Evolutionary conservation across 2,888 invertebrate genomes (phyloP).

Genomic region (Rhingia rostrata): DNA sequence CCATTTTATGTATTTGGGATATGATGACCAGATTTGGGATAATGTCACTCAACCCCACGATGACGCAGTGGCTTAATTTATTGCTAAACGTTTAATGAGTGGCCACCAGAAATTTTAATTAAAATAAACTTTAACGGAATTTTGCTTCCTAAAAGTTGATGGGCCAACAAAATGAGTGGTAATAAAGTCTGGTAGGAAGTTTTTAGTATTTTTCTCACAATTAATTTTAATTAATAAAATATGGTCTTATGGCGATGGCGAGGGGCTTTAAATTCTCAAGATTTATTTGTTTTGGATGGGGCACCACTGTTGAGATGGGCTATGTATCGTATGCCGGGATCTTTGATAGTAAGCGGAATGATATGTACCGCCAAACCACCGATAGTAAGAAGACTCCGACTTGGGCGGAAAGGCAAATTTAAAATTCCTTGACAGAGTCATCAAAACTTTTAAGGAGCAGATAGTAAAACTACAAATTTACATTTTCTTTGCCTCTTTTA

Average conservation of each 20-base stretch:
- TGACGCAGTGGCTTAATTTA: slow-evolving; percentile 31
- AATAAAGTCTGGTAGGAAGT: background rate
- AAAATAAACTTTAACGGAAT: background rate
- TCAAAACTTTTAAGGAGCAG: no score
- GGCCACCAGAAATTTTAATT: slow-evolving; percentile 1
- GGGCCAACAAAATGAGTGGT: background rate
- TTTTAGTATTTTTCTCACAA: background rate
- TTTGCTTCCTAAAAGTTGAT: background rate
- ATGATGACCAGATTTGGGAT: slow-evolving; percentile 24
- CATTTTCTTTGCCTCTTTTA: no score
- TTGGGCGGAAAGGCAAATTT: no score
- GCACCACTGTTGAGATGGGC: no score
- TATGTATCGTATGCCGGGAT: no score
- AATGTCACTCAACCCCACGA: slow-evolving; percentile 26
- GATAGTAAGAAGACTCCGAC: no score
- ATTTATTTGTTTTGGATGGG: background rate
- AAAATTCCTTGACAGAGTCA: no score
- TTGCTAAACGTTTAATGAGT: slow-evolving; percentile 38
- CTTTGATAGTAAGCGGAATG: no score
- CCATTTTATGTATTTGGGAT: slow-evolving; percentile 23
- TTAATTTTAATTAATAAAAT: slow-evolving; percentile 1
- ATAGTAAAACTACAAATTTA: no score
- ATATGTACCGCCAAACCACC: no score
- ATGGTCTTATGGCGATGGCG: background rate
- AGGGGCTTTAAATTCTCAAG: background rate